Base-by-base conservation (phyloP, 2,113 vertebrate genomes). In the Tetraodon nigroviridis region DNA sequence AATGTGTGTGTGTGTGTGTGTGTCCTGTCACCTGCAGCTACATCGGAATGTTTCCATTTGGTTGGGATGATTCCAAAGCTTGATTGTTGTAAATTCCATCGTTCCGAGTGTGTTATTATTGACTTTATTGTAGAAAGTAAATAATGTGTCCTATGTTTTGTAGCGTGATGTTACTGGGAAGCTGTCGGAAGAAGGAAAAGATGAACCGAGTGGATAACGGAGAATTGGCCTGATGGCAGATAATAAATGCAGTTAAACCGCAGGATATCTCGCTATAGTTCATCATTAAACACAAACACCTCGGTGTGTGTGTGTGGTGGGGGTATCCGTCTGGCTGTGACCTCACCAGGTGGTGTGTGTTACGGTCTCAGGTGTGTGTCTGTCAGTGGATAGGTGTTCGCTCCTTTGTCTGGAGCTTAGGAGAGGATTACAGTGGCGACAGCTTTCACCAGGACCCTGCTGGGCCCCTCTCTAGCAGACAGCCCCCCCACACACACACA, bases 81-180 rank as follows among this genome's bases (percentile, higher is more conserved):
- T 64, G 68, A 61, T 53, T 57, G 73, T 67, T 84, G 76, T 84
- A 84, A 74, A 83, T 80, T 67, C 66, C 58, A 75, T 62, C 51
- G 76, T 63, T 78, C 48, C 60, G 64, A 67, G 44, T 78, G 74
- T 81, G 71, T 76, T 64, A 59, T 73, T 79, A 62, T 65, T 82
- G 29, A 70, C 73, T 32, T 76, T 80, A 67, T 84, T 81, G 82
- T 81, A 71, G 72, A 81, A 64, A 78, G 62, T 86, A 80, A 87
- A 87, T 84, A 79, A 82, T 86, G 76, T 76, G 60, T 84, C 11
- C 79, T 87, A 85, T 87, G 87, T 84, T 85, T 71, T 69, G 53
- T 73, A 67, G 55, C 55, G 55, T 29, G 47, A 55, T 73, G 74
- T 79, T 52, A 65, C 55, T 20, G 69, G 63, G 42, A 70, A 40